Evolutionary conservation across 37 sponge, comb jelly and placozoan species (phyloP), one percentile per base, ranked within the genome.

Genomic region (Theonella swinhoei): DNA sequence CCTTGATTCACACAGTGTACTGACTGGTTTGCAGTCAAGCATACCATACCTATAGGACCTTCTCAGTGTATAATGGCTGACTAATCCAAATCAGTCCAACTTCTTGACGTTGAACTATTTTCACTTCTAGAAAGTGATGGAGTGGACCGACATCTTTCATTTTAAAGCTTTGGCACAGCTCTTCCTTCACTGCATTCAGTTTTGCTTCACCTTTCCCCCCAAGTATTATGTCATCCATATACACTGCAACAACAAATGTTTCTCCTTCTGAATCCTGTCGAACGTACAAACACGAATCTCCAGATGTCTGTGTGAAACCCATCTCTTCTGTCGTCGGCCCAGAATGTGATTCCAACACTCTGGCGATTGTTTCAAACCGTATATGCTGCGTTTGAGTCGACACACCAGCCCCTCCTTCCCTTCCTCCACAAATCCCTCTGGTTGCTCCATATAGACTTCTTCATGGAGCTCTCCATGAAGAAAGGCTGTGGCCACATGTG

Each of bases 361-460:
- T 33, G 73, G 73, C 19, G 74, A 74, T 72, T 88, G 81, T 68
- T 88, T 88, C 68, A 81, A 60, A 17, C 87, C 80, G 38, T 71
- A 87, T 32, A 69, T 69, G 42, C 72, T 78, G 1, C 69, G 32
- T 19, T 79, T 39, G 38, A 68, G 42, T 37, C 63, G 39, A 20
- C 66, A 66, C 3, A 80, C 42, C 42, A 80, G 33, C 2, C 67
- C 19, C 39, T 40, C 54, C 37, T 75, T 38, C 70, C 70, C 4
- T 60, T 37, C 1, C n/a, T n/a, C n/a, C n/a, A n/a, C n/a, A n/a
- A n/a, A n/a, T n/a, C n/a, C n/a, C n/a, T 60, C 65, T 2, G 78
- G 65, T 58, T 77, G 78, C 23, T 60, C 61, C 78, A 77, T 77
- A 36, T 63, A 77, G n/a, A 79, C 68, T 11, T 79, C 79, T 19